Conservation (phyloP, 2,797 vertebrate species). For the Varecia variegata region DNA sequence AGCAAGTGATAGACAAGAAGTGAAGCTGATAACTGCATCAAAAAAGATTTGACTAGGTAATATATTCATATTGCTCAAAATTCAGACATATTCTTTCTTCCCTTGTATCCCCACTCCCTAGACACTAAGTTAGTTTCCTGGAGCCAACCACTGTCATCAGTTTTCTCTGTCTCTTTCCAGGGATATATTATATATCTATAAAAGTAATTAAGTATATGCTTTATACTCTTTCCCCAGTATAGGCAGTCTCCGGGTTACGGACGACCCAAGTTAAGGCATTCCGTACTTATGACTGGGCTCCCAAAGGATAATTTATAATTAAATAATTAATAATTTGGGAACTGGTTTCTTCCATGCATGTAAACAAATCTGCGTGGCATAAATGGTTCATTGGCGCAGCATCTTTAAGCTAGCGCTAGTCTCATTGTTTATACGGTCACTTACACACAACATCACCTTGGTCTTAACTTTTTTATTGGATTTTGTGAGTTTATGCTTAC, state of each 20-base stretch:
- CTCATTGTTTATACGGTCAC: neutral
- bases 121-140: neutral
- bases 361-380: neutral
- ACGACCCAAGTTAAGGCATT: neutral
- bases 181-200: neutral
- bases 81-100: neutral
- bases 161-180: neutral
- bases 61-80: neutral
- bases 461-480: neutral
- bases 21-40: neutral
- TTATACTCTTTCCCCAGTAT: neutral
- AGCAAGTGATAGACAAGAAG: neutral
- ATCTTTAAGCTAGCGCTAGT: neutral
- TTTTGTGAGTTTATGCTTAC: neutral
- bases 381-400: neutral
- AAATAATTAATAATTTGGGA: neutral
- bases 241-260: neutral
- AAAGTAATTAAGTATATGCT: neutral
- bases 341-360: neutral
- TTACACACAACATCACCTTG: neutral
- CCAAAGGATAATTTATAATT: neutral
- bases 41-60: neutral
- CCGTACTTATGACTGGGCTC: neutral
- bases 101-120: no score
- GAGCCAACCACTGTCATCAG: neutral